Percentiles rank a stretch among this genome's conserved stretches.
Evolutionary conservation across 2,888 invertebrate genomes (phyloP).

Genomic region (Hartigia nigra): DNA sequence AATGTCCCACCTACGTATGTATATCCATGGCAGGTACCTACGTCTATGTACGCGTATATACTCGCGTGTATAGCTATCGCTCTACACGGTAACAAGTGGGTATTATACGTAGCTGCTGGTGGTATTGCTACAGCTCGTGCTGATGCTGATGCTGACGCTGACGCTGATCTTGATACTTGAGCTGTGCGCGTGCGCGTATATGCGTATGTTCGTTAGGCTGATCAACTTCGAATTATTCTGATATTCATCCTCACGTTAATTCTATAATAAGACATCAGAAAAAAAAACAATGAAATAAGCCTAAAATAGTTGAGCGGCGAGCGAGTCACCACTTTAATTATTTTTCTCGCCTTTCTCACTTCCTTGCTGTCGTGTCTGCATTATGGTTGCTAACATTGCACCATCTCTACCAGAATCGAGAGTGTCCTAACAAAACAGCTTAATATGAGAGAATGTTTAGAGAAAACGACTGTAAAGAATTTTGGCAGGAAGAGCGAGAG

Average conservation of each 20-base stretch:
- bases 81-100: conserved; percentile 59
- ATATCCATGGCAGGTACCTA: conserved; percentile 17
- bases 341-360: too few species aligned
- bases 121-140: conserved; percentile 28
- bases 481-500: conserved; percentile 24
- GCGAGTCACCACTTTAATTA: too few species aligned
- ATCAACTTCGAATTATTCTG: neutral
- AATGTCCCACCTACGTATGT: conserved; percentile 44
- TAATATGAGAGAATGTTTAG: too few species aligned
- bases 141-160: conserved; percentile 6
- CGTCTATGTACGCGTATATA: conserved; percentile 16
- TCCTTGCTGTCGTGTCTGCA: too few species aligned
- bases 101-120: conserved; percentile 46
- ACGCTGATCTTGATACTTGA: neutral
- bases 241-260: neutral
- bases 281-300: neutral
- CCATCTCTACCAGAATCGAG: too few species aligned
- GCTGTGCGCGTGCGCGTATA: neutral
- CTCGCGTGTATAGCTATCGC: conserved; percentile 42
- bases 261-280: neutral
- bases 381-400: too few species aligned
- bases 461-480: too few species aligned
- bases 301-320: neutral
- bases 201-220: neutral
- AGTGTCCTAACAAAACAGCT: too few species aligned